Base-by-base conservation (phyloP, 2,113 vertebrate species). In the Trichechus manatus region DNA sequence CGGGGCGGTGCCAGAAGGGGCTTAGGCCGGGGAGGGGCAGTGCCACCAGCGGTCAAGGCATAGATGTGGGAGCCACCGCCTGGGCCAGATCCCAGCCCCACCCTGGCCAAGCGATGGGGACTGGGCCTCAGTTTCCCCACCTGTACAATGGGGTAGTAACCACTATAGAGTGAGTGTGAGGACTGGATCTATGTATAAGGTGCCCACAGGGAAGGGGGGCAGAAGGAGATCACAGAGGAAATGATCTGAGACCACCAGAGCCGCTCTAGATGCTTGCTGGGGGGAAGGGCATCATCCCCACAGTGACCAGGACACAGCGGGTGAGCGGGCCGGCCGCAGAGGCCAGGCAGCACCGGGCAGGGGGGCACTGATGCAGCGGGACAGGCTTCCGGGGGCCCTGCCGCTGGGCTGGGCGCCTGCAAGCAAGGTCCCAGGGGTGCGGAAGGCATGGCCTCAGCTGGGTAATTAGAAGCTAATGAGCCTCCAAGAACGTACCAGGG, bases 211-310 rank as follows among this genome's bases (percentile, higher is more conserved):
- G 61, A 29, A n/a, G 27, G 36, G 27, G 13, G 14, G 13, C 0
- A 36, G 31, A 25, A 11, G 53, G 29, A 42, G 59, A 23, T 6
- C 19, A 3, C n/a, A 8, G 3, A 70, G 31, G 20, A 29, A 2
- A 31, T 23, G 42, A 3, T 25, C 44, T 25, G 19, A 1, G 1
- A 9, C 50, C 87, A 11, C 0, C 42, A 6, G 44, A 80, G 89
- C 10, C 11, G 47, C 13, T 20, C 42, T 29, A 2, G 7, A 11
- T 27, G 47, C 42, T 0, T 6, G 25, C 36, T 1, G 1, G 11
- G 3, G 39, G 3, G n/a, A 63, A 19, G 1, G 3, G 8, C 29
- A 0, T 1, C 7, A 0, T 56, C 20, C 70, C 44, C 20, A 39
- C 42, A 31, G 84, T 6, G 20, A 23, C 17, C 47, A 0, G 1